Conservation (phyloP, 2,888 invertebrate genomes). For the Drosophila borealis region DNA sequence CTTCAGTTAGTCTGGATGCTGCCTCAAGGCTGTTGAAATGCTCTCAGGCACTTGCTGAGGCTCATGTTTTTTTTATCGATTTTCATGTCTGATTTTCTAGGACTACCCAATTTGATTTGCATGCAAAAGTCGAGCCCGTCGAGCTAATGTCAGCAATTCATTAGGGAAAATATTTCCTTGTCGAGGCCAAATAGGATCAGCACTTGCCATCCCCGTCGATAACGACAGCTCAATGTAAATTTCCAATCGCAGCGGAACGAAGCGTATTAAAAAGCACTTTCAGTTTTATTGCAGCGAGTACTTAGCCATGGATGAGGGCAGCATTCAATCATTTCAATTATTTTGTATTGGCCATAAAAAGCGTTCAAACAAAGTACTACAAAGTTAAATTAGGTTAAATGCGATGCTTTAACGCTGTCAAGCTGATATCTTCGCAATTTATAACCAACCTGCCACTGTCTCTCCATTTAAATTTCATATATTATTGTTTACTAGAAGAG, state of each 20-base stretch:
- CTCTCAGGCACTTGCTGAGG: conserved; percentile 2
- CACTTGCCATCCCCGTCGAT: conserved; percentile 15
- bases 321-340: conserved; percentile 47
- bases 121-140: conserved; percentile 35
- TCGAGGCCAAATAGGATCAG: conserved; percentile 13
- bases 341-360: conserved; percentile 39
- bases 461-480: conserved; percentile 42
- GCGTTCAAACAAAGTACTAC: conserved; percentile 34
- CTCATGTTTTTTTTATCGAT: conserved; percentile 33
- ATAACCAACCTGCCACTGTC: conserved; percentile 15
- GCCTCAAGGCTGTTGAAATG: conserved; percentile 42
- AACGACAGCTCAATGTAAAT: conserved; percentile 45
- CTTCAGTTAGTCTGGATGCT: conserved; percentile 34
- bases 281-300: conserved; percentile 48
- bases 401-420: conserved; percentile 10
- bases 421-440: conserved; percentile 31
- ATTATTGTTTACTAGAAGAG: conserved; percentile 33
- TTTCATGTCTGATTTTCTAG: conserved; percentile 34
- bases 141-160: conserved; percentile 52
- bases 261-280: conserved; percentile 55
- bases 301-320: conserved; percentile 12
- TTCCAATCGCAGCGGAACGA: conserved; percentile 25
- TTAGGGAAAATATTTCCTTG: conserved; percentile 38
- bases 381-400: conserved; percentile 46
- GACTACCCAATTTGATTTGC: conserved; percentile 51